These are phyloP conservation scores for Lithophane semibrunnea DNA, from an alignment of 2,888 invertebrate species.

Conservation along the genomic window DNA sequence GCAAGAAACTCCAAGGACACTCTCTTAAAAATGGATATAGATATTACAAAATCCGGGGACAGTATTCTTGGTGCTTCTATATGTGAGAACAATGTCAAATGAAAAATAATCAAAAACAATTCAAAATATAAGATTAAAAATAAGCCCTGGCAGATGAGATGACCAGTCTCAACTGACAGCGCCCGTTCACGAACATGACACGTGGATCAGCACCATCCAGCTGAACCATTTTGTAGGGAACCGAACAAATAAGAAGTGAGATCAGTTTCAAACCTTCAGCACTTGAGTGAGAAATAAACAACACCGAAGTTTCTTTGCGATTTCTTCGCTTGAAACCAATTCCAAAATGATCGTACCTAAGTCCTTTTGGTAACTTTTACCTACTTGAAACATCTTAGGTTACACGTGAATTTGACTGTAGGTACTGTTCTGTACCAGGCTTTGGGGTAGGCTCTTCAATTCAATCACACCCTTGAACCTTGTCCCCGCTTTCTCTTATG, in stretches of 20 bases:
- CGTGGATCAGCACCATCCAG: too few relatives aligned
- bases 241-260: constrained; percentile 26
- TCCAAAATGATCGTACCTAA: constrained; percentile 23
- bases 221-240: too few relatives aligned
- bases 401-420: constrained; percentile 5
- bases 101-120: too few relatives aligned
- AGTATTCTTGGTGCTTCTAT: too few relatives aligned
- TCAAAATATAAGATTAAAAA: too few relatives aligned
- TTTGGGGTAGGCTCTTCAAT: constrained; percentile 4
- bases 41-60: too few relatives aligned
- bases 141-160: too few relatives aligned
- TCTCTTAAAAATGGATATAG: too few relatives aligned
- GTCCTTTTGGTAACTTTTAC: constrained; percentile 31
- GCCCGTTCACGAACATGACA: too few relatives aligned
- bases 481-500: neutral
- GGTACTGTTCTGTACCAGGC: neutral
- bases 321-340: constrained; percentile 16
- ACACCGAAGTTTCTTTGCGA: constrained; percentile 33
- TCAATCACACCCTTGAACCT: constrained; percentile 26
- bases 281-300: constrained; percentile 28
- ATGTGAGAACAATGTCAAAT: too few relatives aligned
- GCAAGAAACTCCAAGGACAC: too few relatives aligned
- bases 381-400: constrained; percentile 23
- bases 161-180: too few relatives aligned
- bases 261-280: constrained; percentile 38